Evolutionary conservation across 2,888 invertebrate genomes (phyloP).

Genomic region (Malthinus seriepunctatus): DNA sequence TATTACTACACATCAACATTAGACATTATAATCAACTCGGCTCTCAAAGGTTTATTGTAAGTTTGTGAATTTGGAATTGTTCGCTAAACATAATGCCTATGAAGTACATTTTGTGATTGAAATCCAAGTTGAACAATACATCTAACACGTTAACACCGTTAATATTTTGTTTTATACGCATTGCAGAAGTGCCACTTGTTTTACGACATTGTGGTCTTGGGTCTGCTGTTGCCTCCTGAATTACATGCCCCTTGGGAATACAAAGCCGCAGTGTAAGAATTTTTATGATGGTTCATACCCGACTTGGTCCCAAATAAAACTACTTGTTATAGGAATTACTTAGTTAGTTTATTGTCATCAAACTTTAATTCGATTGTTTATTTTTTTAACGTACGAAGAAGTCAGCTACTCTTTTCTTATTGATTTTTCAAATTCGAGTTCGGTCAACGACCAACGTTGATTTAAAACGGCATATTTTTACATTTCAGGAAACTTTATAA

Average conservation of each 20-base stretch:
- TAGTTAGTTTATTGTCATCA: conserved; percentile 1
- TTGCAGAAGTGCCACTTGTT: conserved; percentile 28
- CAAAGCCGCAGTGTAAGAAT: conserved; percentile 24
- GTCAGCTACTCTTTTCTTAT: no score
- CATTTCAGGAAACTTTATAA: no score
- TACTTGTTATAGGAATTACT: not conserved
- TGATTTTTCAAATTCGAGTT: no score
- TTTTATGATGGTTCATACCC: conserved; percentile 22
- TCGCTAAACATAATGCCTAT: no score
- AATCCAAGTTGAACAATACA: not conserved
- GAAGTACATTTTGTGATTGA: not conserved
- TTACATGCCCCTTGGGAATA: conserved; percentile 23
- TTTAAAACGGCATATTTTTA: no score
- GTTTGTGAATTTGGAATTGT: no score
- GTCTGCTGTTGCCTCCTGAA: conserved; percentile 22
- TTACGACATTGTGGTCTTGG: conserved; percentile 20
- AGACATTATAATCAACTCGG: no score
- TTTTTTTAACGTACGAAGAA: no score
- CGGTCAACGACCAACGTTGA: no score
- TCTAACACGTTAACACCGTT: conserved; percentile 9
- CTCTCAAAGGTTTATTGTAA: no score
- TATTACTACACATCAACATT: no score
- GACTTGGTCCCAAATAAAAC: conserved; percentile 1
- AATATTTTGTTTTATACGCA: conserved; percentile 30
- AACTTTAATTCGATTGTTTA: not conserved